These are phyloP conservation scores for Misgurnus anguillicaudatus DNA, from an alignment of 2,113 vertebrate genomes.

Conservation along the genomic window DNA sequence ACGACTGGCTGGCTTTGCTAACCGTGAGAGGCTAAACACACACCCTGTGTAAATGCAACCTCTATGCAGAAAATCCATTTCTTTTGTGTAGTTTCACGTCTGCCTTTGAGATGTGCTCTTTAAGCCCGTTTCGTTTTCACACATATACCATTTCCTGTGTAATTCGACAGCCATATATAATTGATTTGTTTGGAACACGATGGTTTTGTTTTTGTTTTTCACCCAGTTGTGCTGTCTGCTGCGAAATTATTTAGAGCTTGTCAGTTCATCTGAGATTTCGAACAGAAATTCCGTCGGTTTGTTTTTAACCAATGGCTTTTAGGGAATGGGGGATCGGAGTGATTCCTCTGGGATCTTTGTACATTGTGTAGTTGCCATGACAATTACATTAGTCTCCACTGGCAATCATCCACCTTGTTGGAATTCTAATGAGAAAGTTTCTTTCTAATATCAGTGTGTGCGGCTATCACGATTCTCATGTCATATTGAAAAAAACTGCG, in stretches of 20 bases:
- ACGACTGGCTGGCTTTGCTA: constrained; percentile 41
- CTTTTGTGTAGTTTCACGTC: constrained; percentile 12
- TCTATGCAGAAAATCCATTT: constrained; percentile 36
- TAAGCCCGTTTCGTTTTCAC: constrained; percentile 23
- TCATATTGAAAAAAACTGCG: constrained; percentile 24
- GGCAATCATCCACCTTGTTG: constrained; percentile 42
- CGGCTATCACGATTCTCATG: constrained; percentile 45
- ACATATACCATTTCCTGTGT: constrained; percentile 1
- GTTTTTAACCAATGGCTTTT: constrained; percentile 29
- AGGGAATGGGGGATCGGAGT: not conserved
- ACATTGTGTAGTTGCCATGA: constrained; percentile 47
- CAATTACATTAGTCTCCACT: constrained; percentile 49
- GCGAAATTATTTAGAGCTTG: constrained; percentile 31
- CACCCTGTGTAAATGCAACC: constrained; percentile 25
- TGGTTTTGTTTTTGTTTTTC: constrained; percentile 27
- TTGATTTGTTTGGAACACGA: constrained; percentile 30
- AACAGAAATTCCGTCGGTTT: constrained; percentile 13
- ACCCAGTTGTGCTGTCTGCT: not conserved
- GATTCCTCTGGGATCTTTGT: constrained; percentile 45
- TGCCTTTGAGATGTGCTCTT: constrained; percentile 13
- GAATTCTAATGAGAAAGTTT: constrained; percentile 53
- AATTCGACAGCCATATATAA: constrained; percentile 23
- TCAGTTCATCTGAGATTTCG: constrained; percentile 28
- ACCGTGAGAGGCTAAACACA: constrained; percentile 20
- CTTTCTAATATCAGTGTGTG: constrained; percentile 25